Evolutionary conservation across 2,888 invertebrate species (phyloP).

Genomic region (Xestobium rufovillosum): DNA sequence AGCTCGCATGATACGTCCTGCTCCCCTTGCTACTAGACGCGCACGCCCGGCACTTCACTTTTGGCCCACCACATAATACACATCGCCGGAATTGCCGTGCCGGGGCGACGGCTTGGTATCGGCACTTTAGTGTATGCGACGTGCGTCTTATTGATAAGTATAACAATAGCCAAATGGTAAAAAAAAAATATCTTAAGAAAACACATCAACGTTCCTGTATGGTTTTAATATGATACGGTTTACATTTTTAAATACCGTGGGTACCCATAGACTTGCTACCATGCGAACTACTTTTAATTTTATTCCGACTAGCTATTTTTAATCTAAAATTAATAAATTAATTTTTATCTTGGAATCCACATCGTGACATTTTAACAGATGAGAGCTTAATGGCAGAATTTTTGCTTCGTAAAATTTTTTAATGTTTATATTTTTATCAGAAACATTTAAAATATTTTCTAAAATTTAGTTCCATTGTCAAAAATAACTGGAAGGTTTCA

Average conservation of each 20-base stretch:
- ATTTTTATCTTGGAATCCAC: constrained; percentile 3
- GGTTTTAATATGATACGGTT: no score
- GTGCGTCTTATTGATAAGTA: no score
- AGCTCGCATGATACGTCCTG: no score
- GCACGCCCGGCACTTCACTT: no score
- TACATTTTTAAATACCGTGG: not conserved
- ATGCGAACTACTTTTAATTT: constrained; percentile 4
- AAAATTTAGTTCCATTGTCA: constrained; percentile 4
- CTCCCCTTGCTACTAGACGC: no score
- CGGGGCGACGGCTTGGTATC: no score
- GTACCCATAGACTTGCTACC: constrained; percentile 6
- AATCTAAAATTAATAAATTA: constrained; percentile 6
- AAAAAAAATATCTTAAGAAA: no score
- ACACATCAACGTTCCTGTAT: no score
- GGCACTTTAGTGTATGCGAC: no score
- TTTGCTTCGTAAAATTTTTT: constrained; percentile 7
- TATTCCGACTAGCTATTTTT: constrained; percentile 6
- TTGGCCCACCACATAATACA: no score
- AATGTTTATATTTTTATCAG: constrained; percentile 5
- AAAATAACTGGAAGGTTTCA: constrained; percentile 4
- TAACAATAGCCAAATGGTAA: no score
- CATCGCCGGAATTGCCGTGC: no score
- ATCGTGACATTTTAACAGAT: constrained; percentile 1
- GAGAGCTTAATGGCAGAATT: constrained; percentile 5
- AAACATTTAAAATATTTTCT: constrained; percentile 4